phyloP scores from a whole-genome alignment of 2,888 invertebrate species.

The Microplitis manilae region DNA sequence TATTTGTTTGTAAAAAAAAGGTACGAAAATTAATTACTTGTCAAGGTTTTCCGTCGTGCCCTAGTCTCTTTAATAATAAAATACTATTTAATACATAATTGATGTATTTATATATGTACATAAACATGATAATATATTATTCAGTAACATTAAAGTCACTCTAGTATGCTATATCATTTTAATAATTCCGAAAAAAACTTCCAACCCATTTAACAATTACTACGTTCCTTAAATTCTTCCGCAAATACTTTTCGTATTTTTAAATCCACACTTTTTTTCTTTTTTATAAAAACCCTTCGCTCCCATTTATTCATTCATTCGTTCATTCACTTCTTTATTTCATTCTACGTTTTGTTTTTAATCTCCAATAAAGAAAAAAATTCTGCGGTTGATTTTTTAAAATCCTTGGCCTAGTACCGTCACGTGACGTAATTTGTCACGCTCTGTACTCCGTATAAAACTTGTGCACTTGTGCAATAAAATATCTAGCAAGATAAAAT shows the following conservation, averaged over 20 bases:
- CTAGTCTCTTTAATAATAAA: no score
- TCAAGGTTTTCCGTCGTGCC: no score
- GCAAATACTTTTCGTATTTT: background rate
- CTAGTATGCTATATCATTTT: background rate
- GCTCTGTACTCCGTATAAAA: background rate
- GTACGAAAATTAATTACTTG: no score
- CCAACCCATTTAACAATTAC: background rate
- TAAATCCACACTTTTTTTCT: background rate
- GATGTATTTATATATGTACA: no score
- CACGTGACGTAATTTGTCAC: slow-evolving; percentile 17
- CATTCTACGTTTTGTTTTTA: background rate
- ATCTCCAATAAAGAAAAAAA: background rate
- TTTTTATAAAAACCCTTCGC: background rate
- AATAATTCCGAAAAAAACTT: background rate
- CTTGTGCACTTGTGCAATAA: background rate
- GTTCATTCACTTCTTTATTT: background rate
- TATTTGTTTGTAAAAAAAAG: no score
- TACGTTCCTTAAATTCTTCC: background rate
- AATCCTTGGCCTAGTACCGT: slow-evolving; percentile 4
- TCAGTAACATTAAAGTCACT: background rate
- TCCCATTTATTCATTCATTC: background rate
- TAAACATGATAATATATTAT: background rate
- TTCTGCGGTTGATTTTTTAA: background rate
- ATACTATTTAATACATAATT: no score
- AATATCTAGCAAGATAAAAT: slow-evolving; percentile 1